phyloP scores from a whole-genome alignment of 2,113 vertebrate genomes.

The Marcusenius ussheri region DNA sequence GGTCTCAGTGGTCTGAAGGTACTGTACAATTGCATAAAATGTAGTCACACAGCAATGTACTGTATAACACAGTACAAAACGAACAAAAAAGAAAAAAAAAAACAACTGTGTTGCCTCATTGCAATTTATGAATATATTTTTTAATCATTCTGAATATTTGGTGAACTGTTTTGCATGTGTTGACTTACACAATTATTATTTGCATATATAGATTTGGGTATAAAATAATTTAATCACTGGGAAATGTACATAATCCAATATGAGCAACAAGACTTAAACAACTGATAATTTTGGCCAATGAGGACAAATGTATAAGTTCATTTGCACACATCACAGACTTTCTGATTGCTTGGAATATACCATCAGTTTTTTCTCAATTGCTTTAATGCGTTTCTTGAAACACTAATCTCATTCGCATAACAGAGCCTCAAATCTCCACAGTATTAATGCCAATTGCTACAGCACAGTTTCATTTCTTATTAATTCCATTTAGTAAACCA shows the following conservation, averaged over 20 bases:
- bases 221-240: not conserved
- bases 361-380: not conserved
- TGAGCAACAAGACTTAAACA: not conserved
- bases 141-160: not conserved
- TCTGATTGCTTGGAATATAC: not conserved
- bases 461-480: not conserved
- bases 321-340: not conserved
- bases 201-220: not conserved
- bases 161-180: not conserved
- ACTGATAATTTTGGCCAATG: not conserved
- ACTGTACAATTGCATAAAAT: not conserved
- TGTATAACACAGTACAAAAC: not conserved
- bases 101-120: not conserved
- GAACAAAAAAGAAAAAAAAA: not conserved
- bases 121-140: not conserved
- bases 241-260: not conserved
- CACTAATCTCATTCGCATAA: not conserved
- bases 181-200: not conserved
- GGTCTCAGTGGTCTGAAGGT: not conserved
- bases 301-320: not conserved
- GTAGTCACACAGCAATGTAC: not conserved
- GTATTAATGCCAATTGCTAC: not conserved
- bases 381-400: not conserved
- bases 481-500: not conserved
- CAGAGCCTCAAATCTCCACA: not conserved